Evolutionary conservation across 1,140 invertebrate species (phyloP).

Genomic region (Diorhabda sublineata): DNA sequence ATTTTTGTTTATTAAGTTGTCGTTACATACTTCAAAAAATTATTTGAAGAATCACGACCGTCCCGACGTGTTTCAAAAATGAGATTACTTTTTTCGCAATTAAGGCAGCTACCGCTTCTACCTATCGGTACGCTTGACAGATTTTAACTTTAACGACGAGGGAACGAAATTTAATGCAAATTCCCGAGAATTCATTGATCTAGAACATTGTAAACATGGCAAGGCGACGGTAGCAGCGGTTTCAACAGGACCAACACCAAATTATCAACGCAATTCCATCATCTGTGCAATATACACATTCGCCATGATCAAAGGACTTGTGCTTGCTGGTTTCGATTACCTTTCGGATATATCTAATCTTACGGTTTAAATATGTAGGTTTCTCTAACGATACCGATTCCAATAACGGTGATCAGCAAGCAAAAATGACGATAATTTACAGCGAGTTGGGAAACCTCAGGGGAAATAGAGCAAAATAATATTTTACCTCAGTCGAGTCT

Average conservation of each 20-base stretch:
- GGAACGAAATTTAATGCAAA: slow-evolving; percentile 36
- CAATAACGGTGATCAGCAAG: neutral
- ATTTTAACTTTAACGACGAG: slow-evolving; percentile 6
- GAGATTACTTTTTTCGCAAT: slow-evolving; percentile 2
- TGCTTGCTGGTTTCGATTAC: slow-evolving; percentile 21
- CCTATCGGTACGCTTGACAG: slow-evolving; percentile 23
- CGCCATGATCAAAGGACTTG: slow-evolving; percentile 36
- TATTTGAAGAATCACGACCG: no score
- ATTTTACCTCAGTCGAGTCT: neutral
- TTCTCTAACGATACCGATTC: neutral
- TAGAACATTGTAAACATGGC: slow-evolving; percentile 43
- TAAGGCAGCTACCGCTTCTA: slow-evolving; percentile 1
- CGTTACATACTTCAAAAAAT: no score
- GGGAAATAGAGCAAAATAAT: slow-evolving; percentile 1
- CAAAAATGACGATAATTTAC: slow-evolving; percentile 1
- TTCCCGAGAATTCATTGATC: slow-evolving; percentile 41
- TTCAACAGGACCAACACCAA: slow-evolving; percentile 35
- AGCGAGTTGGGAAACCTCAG: neutral
- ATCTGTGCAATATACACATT: slow-evolving; percentile 37
- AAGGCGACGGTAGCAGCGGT: slow-evolving; percentile 35
- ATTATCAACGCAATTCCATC: slow-evolving; percentile 43
- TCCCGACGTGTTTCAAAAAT: neutral
- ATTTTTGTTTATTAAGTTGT: no score
- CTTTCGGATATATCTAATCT: slow-evolving; percentile 13
- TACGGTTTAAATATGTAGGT: slow-evolving; percentile 19